Evolutionary conservation across 1,140 invertebrate genomes (phyloP).

Genomic region (Ridgeia piscesae): DNA sequence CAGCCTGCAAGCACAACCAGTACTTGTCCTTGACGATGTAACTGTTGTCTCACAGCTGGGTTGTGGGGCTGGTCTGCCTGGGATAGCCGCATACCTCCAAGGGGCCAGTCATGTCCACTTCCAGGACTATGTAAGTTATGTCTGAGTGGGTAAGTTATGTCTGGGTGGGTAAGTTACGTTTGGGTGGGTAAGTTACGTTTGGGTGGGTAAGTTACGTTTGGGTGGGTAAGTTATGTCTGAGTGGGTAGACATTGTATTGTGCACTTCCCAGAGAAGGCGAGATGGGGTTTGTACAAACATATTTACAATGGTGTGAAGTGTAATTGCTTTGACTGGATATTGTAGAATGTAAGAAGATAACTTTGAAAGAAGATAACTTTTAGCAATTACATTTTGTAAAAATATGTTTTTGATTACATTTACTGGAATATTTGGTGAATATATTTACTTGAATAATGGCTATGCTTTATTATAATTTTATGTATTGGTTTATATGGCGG

Average conservation of each 20-base stretch:
- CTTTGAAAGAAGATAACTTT: too few species aligned
- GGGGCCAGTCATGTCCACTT: slow-evolving; percentile 71
- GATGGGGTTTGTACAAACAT: too few species aligned
- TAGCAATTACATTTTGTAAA: too few species aligned
- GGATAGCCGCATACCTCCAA: slow-evolving; percentile 69
- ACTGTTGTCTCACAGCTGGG: slow-evolving; percentile 66
- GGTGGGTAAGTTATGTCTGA: slow-evolving; percentile 61
- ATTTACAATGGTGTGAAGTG: too few species aligned
- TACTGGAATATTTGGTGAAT: too few species aligned
- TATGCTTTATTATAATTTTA: neutral
- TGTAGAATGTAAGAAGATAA: too few species aligned
- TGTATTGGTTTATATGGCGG: neutral
- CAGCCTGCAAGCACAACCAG: neutral
- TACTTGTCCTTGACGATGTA: neutral
- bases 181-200: slow-evolving; percentile 66
- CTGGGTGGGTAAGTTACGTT: neutral
- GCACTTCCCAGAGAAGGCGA: too few species aligned
- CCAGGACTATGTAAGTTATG: slow-evolving; percentile 80
- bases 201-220: slow-evolving; percentile 61
- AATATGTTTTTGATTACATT: too few species aligned
- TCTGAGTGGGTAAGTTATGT: slow-evolving; percentile 41
- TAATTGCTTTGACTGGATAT: too few species aligned
- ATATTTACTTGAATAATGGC: too few species aligned
- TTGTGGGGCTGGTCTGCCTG: slow-evolving; percentile 80
- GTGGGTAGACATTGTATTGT: too few species aligned